Evolutionary conservation across 2,888 invertebrate species (phyloP).

Genomic region (Drosophila subquinaria): DNA sequence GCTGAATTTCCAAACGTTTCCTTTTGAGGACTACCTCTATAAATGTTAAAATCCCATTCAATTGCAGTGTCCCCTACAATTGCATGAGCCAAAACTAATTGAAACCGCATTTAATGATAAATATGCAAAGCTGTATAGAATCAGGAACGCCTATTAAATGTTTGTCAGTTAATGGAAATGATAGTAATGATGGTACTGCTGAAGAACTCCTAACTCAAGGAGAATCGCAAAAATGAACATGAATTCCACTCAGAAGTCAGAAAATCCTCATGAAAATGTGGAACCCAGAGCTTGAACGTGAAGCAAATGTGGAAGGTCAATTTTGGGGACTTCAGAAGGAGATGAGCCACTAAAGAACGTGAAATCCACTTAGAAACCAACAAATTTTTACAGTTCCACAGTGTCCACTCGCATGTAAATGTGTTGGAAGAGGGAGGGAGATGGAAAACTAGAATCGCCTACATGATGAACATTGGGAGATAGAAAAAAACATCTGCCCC

Average conservation of each 20-base stretch:
- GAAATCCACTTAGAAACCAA: constrained; percentile 24
- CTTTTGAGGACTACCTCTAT: neutral
- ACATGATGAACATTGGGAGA: constrained; percentile 51
- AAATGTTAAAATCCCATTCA: constrained; percentile 49
- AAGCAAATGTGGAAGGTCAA: neutral
- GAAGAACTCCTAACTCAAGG: neutral
- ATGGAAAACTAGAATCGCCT: constrained; percentile 52
- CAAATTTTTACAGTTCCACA: constrained; percentile 53
- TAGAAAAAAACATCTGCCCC: constrained; percentile 83
- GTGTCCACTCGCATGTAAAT: constrained; percentile 55
- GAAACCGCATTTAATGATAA: constrained; percentile 42
- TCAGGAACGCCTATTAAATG: constrained; percentile 4
- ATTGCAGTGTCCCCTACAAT: constrained; percentile 44
- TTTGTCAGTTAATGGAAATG: neutral
- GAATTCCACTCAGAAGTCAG: neutral
- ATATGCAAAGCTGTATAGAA: constrained; percentile 62
- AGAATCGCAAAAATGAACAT: neutral
- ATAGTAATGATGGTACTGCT: neutral
- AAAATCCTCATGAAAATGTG: neutral
- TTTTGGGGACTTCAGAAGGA: neutral
- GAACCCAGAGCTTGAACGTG: neutral
- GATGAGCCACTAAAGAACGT: neutral
- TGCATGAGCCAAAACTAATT: constrained; percentile 64
- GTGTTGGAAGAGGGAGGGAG: constrained; percentile 31
- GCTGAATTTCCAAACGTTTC: neutral